Conservation (phyloP, 2,797 vertebrate genomes). For the Mus minutoides region DNA sequence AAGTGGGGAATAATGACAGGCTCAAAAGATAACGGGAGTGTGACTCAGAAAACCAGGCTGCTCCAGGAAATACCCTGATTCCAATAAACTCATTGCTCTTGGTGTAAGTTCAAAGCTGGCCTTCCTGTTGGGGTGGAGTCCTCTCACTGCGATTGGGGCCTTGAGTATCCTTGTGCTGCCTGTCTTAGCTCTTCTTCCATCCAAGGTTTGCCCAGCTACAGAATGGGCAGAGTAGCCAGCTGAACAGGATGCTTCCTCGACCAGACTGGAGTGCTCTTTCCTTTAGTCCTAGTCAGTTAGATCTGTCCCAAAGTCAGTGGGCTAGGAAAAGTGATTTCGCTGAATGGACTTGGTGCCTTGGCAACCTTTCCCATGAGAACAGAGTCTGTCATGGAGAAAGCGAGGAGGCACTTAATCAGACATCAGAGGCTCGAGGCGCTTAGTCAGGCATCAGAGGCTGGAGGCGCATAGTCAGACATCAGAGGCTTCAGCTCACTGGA, state of each 20-base stretch:
- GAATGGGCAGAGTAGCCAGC: not conserved
- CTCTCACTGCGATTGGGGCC: not conserved
- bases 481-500: not conserved
- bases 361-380: not conserved
- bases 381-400: not conserved
- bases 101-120: not conserved
- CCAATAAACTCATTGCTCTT: conserved; percentile 1
- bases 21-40: not conserved
- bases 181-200: not conserved
- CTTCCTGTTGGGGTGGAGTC: not conserved
- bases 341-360: not conserved
- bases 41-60: not conserved
- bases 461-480: not conserved
- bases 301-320: not conserved
- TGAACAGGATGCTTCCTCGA: not conserved
- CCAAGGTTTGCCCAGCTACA: not conserved
- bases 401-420: not conserved
- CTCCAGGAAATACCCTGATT: conserved; percentile 23
- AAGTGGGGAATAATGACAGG: conserved; percentile 37
- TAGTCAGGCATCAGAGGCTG: not conserved
- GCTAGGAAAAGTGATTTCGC: not conserved
- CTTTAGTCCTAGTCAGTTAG: not conserved
- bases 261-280: not conserved
- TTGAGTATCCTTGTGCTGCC: not conserved
- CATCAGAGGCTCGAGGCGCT: not conserved